These are phyloP conservation scores for Sebastes cheni DNA, from an alignment of 2,797 vertebrate genomes.

Conservation along the genomic window DNA sequence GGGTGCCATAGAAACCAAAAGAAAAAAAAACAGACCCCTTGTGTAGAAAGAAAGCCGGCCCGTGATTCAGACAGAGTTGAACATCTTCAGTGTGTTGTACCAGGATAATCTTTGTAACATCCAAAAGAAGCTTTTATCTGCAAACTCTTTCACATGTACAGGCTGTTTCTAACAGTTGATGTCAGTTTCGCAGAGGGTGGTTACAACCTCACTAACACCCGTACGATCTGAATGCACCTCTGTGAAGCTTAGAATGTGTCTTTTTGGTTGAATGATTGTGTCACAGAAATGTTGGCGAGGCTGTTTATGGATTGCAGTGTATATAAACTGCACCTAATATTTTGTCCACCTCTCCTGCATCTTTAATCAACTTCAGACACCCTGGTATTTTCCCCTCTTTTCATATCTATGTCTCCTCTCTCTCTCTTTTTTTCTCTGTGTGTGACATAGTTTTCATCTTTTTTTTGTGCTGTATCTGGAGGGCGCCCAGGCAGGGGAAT, in stretches of 20 bases:
- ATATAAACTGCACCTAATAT: constrained; percentile 11
- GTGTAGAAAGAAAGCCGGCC: constrained; percentile 20
- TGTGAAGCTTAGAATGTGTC: neutral
- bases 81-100: constrained; percentile 8
- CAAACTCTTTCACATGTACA: neutral
- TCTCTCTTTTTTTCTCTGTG: neutral
- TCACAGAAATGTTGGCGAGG: neutral
- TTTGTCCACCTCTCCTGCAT: constrained; percentile 8
- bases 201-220: constrained; percentile 8
- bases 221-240: neutral
- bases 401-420: neutral
- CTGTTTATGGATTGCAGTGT: neutral
- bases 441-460: constrained; percentile 53
- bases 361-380: constrained; percentile 39
- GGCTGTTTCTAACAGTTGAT: constrained; percentile 22
- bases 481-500: constrained; percentile 59
- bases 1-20: constrained; percentile 26
- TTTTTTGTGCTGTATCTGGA: constrained; percentile 58
- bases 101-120: constrained; percentile 36
- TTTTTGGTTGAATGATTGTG: neutral
- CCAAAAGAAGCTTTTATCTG: constrained; percentile 37
- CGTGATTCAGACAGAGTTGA: constrained; percentile 28
- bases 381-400: constrained; percentile 8
- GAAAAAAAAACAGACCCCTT: constrained; percentile 5
- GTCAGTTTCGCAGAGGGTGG: neutral